Conservation (phyloP, 64 coral and sea anemone genomes). For the Acropora tenuis region DNA sequence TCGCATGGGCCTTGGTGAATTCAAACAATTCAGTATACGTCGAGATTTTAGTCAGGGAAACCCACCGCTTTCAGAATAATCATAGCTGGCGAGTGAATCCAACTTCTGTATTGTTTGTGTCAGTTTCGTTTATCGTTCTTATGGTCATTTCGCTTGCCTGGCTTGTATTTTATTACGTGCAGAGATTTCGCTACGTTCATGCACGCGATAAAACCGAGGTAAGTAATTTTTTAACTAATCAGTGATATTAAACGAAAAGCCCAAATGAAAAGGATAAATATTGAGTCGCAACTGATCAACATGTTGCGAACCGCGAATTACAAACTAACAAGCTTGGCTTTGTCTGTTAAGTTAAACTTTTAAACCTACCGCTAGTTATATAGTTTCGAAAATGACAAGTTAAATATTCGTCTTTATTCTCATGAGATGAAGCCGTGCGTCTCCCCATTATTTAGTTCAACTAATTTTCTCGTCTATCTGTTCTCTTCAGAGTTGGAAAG, state of each 20-base stretch:
- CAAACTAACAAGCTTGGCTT: too few relatives aligned
- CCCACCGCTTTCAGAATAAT: not conserved
- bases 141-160: constrained; percentile 99
- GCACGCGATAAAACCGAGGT: constrained; percentile 99
- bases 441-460: too few relatives aligned
- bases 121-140: constrained; percentile 95
- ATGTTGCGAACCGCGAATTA: too few relatives aligned
- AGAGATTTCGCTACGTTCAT: constrained; percentile 95
- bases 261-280: not conserved
- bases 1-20: constrained; percentile 53
- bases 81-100: constrained; percentile 85
- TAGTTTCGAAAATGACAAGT: not conserved
- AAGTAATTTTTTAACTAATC: constrained; percentile 1
- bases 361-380: too few relatives aligned
- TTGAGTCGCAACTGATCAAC: not conserved
- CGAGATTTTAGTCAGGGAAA: constrained; percentile 51
- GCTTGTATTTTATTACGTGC: constrained; percentile 98
- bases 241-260: not conserved
- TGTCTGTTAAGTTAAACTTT: not conserved
- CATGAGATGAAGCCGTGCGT: too few relatives aligned
- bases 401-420: too few relatives aligned
- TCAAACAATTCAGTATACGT: constrained; percentile 72
- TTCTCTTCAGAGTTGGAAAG: too few relatives aligned
- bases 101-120: constrained; percentile 96
- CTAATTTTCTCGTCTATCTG: too few relatives aligned